These are phyloP conservation scores for Dione vanillae DNA, from an alignment of 2,888 invertebrate species.

Conservation along the genomic window DNA sequence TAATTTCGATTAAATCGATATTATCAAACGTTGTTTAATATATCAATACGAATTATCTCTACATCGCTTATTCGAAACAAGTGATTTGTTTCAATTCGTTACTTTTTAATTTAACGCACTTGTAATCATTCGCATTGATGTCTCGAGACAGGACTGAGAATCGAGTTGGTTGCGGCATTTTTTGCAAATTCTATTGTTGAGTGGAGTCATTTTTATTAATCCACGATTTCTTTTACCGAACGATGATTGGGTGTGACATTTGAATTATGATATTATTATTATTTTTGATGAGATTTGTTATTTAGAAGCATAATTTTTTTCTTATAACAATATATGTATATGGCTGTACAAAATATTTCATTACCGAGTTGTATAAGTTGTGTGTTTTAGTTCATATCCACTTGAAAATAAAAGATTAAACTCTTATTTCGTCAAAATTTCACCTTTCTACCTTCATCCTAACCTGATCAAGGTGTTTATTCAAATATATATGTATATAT, in stretches of 20 bases:
- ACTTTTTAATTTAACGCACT: conserved; percentile 46
- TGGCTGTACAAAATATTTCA: no score
- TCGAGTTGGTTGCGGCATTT: neutral
- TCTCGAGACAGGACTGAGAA: neutral
- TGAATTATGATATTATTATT: neutral
- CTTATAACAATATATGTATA: no score
- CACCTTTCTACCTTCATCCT: no score
- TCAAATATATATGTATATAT: no score
- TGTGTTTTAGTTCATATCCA: no score
- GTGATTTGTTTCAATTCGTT: conserved; percentile 43
- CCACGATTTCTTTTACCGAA: neutral
- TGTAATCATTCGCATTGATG: conserved; percentile 37
- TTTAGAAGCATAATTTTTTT: neutral
- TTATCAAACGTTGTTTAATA: neutral
- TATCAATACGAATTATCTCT: conserved; percentile 10
- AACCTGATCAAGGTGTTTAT: no score
- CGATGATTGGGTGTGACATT: neutral
- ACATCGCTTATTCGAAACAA: conserved; percentile 17
- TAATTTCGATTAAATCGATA: neutral
- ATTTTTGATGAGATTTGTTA: neutral
- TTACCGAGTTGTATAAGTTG: no score
- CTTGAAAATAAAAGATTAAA: neutral
- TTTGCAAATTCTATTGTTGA: neutral
- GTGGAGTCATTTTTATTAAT: neutral
- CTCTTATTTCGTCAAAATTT: neutral